These are phyloP conservation scores for Osedax fenrisi DNA, from an alignment of 2,888 invertebrate species.

Conservation along the genomic window DNA sequence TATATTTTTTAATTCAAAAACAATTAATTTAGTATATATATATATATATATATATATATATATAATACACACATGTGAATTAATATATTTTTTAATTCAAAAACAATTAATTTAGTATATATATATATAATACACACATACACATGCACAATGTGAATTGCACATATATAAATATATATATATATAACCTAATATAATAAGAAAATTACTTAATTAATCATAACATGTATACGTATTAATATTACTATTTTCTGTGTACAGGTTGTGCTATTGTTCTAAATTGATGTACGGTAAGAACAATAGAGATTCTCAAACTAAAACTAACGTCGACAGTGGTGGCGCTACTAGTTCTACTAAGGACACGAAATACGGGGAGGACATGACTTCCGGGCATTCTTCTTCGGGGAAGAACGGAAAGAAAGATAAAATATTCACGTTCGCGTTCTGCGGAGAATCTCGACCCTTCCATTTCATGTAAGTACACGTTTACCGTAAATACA, in stretches of 20 bases:
- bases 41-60: background rate
- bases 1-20: background rate
- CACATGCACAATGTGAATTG: background rate
- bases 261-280: background rate
- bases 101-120: background rate
- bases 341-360: too few species aligned
- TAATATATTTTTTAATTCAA: too few species aligned
- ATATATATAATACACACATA: background rate
- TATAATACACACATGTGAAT: background rate
- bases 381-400: too few species aligned
- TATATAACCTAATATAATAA: background rate
- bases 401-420: too few species aligned
- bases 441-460: constrained; percentile 1
- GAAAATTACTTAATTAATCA: background rate
- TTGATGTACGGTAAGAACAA: too few species aligned
- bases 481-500: background rate
- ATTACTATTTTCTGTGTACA: background rate
- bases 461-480: constrained; percentile 11
- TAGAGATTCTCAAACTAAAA: too few species aligned
- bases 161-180: background rate
- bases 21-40: background rate
- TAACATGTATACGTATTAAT: too few species aligned
- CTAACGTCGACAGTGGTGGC: too few species aligned
- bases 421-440: constrained; percentile 7
- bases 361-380: too few species aligned